Evolutionary conservation across 2,797 vertebrate species (phyloP), one percentile per base, ranked within the genome.

Genomic region (Cuniculus paca): DNA sequence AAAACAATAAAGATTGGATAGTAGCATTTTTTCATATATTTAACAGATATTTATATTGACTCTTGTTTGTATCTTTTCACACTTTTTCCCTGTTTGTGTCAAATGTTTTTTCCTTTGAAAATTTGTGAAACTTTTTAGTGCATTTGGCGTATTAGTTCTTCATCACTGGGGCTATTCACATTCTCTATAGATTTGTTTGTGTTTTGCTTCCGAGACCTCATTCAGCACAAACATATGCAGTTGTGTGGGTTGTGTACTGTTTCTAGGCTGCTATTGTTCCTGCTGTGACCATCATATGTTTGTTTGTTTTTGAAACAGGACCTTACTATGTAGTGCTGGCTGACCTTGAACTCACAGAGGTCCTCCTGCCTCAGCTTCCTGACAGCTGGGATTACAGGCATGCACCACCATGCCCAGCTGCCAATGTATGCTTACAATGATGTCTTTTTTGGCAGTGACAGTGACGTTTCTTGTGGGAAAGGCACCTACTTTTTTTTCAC

Each of bases 1-100:
- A 60, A 74, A 77, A 61, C 42, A 95, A 93, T 45, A 82, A 91
- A 91, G 31, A 70, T 54, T 78, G 61, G 78, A 80, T 92, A 83
- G 78, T 31, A 42, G 14, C 14, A 42, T 80, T 56, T 87, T 48
- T 60, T 54, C 14, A 65, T 31, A 7, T 80, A 31, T 42, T 45
- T 77, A 48, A 42, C 28, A 26, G 63, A 77, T 13, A 74, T 72
- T 91, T 88, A 81, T 24, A 63, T 85, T 80, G 31, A 12, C 0
- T 90, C 22, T 90, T 85, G 42, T 61, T 56, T 77, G 31, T 42
- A 50, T 14, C 34, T 96, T 75, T 36, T 74, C 58, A 11, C 4
- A n/a, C 28, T 87, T 58, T 56, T 48, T 50, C 5, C 4, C 45
- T 17, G 63, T 60, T 91, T 81, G 39, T 79, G 45, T 77, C 79